Evolutionary conservation across 2,113 vertebrate genomes (phyloP).

Genomic region (Aythya baeri): DNA sequence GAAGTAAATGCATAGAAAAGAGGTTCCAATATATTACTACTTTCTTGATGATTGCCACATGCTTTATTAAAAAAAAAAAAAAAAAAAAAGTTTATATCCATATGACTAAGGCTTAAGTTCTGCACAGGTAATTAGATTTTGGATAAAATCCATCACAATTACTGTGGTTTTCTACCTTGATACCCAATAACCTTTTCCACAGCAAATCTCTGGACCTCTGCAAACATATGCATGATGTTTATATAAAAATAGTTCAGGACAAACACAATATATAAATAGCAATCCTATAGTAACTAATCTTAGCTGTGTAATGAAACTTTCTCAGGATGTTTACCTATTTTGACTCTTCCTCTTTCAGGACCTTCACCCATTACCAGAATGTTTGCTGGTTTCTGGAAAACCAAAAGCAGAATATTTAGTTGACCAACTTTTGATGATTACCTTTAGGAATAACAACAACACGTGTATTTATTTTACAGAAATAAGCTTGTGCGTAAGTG

Average conservation of each 20-base stretch:
- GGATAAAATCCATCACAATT: background rate
- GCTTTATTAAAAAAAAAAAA: background rate
- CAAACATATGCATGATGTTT: background rate
- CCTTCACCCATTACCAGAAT: constrained; percentile 96
- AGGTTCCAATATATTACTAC: background rate
- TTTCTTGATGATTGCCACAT: background rate
- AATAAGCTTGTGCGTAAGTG: background rate
- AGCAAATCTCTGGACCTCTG: background rate
- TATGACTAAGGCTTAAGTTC: background rate
- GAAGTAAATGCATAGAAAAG: background rate
- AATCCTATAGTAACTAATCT: background rate
- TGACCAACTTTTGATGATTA: background rate
- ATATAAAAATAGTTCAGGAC: background rate
- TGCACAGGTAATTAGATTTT: background rate
- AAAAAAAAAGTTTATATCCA: background rate
- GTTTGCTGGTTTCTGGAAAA: constrained; percentile 92
- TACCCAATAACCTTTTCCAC: fast-evolving
- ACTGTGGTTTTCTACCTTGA: background rate
- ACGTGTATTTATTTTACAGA: background rate
- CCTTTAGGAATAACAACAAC: background rate
- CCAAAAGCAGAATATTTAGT: constrained; percentile 70
- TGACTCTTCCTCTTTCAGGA: constrained; percentile 90
- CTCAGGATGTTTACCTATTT: constrained; percentile 82
- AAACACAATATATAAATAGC: background rate
- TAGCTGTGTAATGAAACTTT: background rate